Evolutionary conservation across 2,797 vertebrate genomes (phyloP).

Genomic region (Ctenochaetus hawaiiensis): DNA sequence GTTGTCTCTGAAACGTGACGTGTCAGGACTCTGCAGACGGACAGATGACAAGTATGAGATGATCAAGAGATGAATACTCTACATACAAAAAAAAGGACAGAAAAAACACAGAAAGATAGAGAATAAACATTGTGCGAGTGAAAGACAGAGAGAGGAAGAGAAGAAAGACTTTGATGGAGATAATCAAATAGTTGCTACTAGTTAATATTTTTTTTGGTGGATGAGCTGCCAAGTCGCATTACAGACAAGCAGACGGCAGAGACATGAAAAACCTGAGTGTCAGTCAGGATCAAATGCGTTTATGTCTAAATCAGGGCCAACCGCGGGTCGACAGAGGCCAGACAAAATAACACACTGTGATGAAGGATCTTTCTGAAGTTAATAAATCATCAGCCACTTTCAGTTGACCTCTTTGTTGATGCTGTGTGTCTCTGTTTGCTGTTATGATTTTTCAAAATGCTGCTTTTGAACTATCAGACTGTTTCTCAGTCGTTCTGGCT

Average conservation of each 20-base stretch:
- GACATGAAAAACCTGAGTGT: conserved; percentile 28
- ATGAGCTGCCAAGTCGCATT: conserved; percentile 49
- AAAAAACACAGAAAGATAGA: conserved; percentile 14
- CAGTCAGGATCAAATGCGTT: conserved; percentile 40
- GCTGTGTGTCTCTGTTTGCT: conserved; percentile 1
- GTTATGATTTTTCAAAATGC: too few species aligned
- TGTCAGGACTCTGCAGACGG: conserved; percentile 45
- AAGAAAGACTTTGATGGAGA: conserved; percentile 2
- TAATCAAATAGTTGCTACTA: conserved; percentile 44
- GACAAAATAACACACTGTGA: conserved; percentile 7
- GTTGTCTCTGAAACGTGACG: conserved; percentile 31
- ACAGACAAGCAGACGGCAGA: conserved; percentile 23
- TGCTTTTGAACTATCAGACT: background rate
- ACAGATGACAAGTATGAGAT: conserved; percentile 44
- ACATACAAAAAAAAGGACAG: background rate
- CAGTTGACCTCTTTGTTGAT: background rate
- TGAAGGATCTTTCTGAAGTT: conserved; percentile 11
- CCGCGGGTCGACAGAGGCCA: background rate
- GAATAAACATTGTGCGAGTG: background rate
- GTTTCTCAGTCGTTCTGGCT: background rate
- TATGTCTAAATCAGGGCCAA: conserved; percentile 19
- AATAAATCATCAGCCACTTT: conserved; percentile 3
- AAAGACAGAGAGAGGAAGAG: conserved; percentile 6
- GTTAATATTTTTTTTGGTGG: conserved; percentile 25
- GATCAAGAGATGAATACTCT: conserved; percentile 25